These are phyloP conservation scores for Bhutanitis thaidina DNA, from an alignment of 2,888 invertebrate species.

Conservation along the genomic window DNA sequence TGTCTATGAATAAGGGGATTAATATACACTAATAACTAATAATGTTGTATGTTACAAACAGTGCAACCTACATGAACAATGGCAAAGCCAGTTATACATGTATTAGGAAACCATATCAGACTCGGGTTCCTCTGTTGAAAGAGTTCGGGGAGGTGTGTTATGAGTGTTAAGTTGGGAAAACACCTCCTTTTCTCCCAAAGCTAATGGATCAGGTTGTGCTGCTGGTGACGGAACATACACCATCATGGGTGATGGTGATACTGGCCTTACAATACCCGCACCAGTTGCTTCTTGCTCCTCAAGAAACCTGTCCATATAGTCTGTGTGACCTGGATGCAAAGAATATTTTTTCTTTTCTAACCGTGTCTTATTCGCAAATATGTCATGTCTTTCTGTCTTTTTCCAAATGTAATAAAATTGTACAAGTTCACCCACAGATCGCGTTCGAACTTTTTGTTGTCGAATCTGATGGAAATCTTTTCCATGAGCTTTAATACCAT, in stretches of 20 bases:
- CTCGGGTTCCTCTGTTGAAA: slow-evolving; percentile 68
- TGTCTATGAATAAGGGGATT: slow-evolving; percentile 17
- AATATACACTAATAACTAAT: slow-evolving; percentile 17
- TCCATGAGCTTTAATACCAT: slow-evolving; percentile 94
- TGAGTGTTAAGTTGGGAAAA: slow-evolving; percentile 69
- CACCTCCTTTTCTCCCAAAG: slow-evolving; percentile 71
- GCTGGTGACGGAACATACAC: slow-evolving; percentile 64
- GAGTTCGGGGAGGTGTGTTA: slow-evolving; percentile 54
- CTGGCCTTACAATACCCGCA: slow-evolving; percentile 75
- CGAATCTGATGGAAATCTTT: slow-evolving; percentile 98
- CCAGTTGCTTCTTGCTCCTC: slow-evolving; percentile 91
- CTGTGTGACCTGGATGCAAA: slow-evolving; percentile 94
- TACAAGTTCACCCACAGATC: slow-evolving; percentile 97
- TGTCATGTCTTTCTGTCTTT: slow-evolving; percentile 98
- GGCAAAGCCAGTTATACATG: slow-evolving; percentile 47
- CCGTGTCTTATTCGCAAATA: slow-evolving; percentile 91
- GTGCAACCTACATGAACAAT: slow-evolving; percentile 47
- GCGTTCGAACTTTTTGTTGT: slow-evolving; percentile 94
- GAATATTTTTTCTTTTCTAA: slow-evolving; percentile 96
- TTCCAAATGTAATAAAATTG: slow-evolving; percentile 99
- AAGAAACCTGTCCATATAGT: slow-evolving; percentile 95
- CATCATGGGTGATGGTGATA: slow-evolving; percentile 84
- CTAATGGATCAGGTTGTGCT: slow-evolving; percentile 66
- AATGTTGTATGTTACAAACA: slow-evolving; percentile 38
- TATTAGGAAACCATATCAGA: slow-evolving; percentile 69